Base-by-base conservation (phyloP, 1,140 invertebrate genomes). In the Grapholita molesta region DNA sequence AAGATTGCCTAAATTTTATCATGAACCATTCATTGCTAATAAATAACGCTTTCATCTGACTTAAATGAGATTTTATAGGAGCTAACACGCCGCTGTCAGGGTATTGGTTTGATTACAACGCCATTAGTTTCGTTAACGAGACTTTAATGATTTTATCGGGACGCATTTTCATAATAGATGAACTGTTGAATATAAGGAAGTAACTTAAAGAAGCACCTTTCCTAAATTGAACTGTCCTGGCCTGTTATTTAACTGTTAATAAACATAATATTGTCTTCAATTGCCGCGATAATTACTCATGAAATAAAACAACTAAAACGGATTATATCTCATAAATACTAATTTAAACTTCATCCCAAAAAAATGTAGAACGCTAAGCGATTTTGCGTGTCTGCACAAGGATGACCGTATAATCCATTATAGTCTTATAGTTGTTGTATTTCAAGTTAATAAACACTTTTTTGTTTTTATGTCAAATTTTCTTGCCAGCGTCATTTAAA, bases 61-160 rank as follows among this genome's bases (percentile, higher is more conserved):
- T 65, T 66, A 23, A 64, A 66, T 25, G 66, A 66, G 61, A 70
- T 70, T 69, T 32, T 55, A 68, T 66, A 68, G 68, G 69, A 70
- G 69, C 69, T 70, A 69, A 73, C 42, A 32, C 65, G 66, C 64
- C 28, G 23, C 18, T 52, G 32, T 61, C 38, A 42, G 67, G 48
- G 38, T 23, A 70, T 68, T 68, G 72, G 66, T 74, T 65, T 72
- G 66, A 74, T 70, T 70, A 74, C 61, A 72, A 69, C 67, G 67
- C 69, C 35, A 68, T 69, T 64, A 72, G 25, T 61, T 61, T 28
- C n/a, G 24, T 61, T 61, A 61, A 61, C 55, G 28, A 61, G 55
- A 61, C 55, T 61, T 61, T 61, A 61, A 61, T 61, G 55, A 61
- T 28, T 61, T 61, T 61, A 61, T 28, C 55, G 24, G 55, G 55